Conservation (phyloP, 2,113 vertebrate species). For the Carollia perspicillata region DNA sequence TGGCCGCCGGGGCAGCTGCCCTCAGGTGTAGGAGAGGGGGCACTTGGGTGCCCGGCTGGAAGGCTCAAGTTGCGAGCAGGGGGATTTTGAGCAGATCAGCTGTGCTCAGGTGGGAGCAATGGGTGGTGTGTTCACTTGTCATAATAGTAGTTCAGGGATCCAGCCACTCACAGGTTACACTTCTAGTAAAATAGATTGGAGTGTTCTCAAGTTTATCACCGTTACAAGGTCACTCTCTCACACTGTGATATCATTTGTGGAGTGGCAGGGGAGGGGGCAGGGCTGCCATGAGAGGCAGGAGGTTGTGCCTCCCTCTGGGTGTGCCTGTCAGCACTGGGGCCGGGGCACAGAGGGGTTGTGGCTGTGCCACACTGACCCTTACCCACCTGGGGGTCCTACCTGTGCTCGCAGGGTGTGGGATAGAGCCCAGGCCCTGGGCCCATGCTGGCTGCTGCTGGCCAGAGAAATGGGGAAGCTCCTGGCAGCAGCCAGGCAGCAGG, state of each 20-base stretch:
- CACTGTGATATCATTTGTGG: neutral
- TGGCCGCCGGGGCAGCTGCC: neutral
- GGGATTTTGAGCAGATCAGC: neutral
- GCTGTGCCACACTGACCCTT: neutral
- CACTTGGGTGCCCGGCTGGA: neutral
- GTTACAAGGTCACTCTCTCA: neutral
- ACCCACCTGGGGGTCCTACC: neutral
- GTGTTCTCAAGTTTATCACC: neutral
- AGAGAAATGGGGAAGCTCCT: neutral
- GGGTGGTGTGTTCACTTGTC: neutral
- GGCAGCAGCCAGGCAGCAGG: neutral
- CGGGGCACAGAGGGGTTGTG: neutral
- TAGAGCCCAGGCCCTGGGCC: neutral
- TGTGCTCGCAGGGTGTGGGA: neutral
- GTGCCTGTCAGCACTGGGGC: fast-evolving
- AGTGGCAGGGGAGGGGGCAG: neutral
- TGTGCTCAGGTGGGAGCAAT: neutral
- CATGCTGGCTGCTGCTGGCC: neutral
- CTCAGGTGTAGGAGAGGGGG: neutral
- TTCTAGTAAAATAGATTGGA: neutral
- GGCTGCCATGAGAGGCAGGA: neutral
- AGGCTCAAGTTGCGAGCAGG: neutral
- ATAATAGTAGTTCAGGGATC: neutral
- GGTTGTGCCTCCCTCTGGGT: neutral
- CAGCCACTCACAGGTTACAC: neutral